phyloP scores from a whole-genome alignment of 2,797 vertebrate species.

The Dicrostonyx torquatus region DNA sequence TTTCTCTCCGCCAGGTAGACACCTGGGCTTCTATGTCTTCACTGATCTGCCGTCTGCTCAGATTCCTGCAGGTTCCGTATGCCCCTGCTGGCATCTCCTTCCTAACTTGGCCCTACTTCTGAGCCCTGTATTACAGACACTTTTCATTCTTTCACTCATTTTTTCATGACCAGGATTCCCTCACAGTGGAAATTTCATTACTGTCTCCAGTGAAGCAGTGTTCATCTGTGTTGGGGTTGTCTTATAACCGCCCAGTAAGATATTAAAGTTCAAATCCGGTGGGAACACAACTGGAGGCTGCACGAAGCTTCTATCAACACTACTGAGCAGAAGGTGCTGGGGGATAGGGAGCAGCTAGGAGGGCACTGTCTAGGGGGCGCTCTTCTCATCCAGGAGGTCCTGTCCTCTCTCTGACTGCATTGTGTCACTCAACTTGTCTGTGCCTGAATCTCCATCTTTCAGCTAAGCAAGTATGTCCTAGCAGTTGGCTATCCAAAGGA shows the following conservation, averaged over 20 bases:
- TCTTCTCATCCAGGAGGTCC: neutral
- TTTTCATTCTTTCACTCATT: neutral
- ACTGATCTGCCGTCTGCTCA: neutral
- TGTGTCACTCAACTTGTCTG: neutral
- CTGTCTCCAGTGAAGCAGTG: neutral
- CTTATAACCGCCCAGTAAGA: neutral
- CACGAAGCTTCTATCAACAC: neutral
- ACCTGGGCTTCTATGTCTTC: neutral
- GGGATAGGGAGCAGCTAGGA: too few relatives aligned
- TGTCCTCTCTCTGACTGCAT: neutral
- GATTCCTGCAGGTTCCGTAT: neutral
- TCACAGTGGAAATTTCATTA: neutral
- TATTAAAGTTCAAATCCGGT: neutral
- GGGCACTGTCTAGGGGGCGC: neutral
- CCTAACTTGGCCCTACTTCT: too few relatives aligned
- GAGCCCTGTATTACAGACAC: neutral
- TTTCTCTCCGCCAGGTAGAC: neutral
- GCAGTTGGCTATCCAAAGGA: neutral
- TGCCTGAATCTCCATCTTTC: neutral
- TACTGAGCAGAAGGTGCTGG: neutral
- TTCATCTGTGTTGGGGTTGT: neutral
- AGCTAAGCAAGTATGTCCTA: neutral
- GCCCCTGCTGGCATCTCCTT: neutral
- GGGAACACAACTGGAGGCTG: neutral
- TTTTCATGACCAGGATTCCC: slow-evolving; percentile 28